Evolutionary conservation across 1,140 invertebrate genomes (phyloP).

Genomic region (Magallana gigas): DNA sequence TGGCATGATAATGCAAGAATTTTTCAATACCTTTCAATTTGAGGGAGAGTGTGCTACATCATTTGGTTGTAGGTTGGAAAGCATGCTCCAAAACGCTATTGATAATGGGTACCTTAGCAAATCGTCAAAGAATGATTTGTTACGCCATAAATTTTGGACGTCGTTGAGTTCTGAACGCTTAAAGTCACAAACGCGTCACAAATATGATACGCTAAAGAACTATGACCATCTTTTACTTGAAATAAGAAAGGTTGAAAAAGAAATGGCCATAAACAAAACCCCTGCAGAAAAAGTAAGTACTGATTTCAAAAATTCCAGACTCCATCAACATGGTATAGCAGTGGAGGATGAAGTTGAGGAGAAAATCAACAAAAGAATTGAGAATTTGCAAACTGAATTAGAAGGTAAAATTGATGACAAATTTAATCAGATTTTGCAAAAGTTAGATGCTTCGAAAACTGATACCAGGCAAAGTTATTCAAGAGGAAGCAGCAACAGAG

Average conservation of each 20-base stretch:
- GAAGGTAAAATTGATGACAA: constrained; percentile 23
- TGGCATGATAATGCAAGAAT: constrained; percentile 31
- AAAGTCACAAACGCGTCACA: constrained; percentile 27
- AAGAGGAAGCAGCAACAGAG: neutral
- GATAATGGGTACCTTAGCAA: constrained; percentile 29
- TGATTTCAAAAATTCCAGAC: neutral
- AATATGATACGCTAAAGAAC: constrained; percentile 36
- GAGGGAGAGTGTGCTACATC: neutral
- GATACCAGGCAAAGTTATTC: too few relatives aligned
- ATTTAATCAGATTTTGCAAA: neutral
- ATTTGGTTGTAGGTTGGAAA: constrained; percentile 35
- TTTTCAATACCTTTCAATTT: neutral
- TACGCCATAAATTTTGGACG: constrained; percentile 44
- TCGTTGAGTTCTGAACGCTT: neutral
- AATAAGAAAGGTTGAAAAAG: constrained; percentile 1
- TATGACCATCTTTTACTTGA: neutral
- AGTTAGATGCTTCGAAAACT: neutral
- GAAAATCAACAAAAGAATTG: neutral
- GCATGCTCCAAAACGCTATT: constrained; percentile 36
- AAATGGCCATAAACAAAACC: neutral
- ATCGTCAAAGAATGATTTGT: constrained; percentile 38
- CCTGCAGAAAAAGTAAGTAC: neutral
- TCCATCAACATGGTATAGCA: neutral
- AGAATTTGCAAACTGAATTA: neutral
- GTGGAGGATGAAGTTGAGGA: neutral